A percentile compares a stretch with the other conserved stretches of the same genome.
These are phyloP conservation scores for Ostrea edulis DNA, from an alignment of 1,140 invertebrate genomes.

Conservation along the genomic window DNA sequence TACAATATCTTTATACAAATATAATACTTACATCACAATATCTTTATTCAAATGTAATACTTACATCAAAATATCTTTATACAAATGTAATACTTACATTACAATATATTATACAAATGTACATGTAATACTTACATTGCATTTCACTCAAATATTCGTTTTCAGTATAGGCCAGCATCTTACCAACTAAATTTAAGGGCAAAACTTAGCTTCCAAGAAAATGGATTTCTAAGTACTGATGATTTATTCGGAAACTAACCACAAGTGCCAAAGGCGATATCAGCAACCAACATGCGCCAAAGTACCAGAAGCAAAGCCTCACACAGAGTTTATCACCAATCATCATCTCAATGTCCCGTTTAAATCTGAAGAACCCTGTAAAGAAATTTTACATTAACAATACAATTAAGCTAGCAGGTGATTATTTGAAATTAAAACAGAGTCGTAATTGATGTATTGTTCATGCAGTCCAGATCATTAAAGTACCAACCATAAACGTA, in stretches of 20 bases:
- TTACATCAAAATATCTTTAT: too few relatives aligned
- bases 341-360: conserved; percentile 54
- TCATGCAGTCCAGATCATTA: too few relatives aligned
- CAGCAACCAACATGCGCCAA: conserved; percentile 40
- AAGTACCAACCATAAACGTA: conserved; percentile 84
- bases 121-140: too few relatives aligned
- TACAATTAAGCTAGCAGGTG: too few relatives aligned
- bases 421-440: too few relatives aligned
- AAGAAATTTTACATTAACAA: not conserved
- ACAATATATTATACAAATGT: too few relatives aligned
- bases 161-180: not conserved
- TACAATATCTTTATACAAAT: too few relatives aligned
- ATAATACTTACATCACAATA: too few relatives aligned
- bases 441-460: too few relatives aligned
- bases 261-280: conserved; percentile 40
- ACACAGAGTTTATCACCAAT: conserved; percentile 28
- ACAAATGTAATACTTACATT: too few relatives aligned
- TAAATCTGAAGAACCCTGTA: conserved; percentile 41
- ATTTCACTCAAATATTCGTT: not conserved
- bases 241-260: conserved; percentile 28
- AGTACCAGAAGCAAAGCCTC: conserved; percentile 45
- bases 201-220: too few relatives aligned
- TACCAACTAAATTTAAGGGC: not conserved
- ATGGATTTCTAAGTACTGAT: not conserved
- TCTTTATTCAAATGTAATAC: too few relatives aligned